Percentiles rank a stretch among this genome's conserved stretches.
phyloP scores from a whole-genome alignment of 2,113 vertebrate species.

The Pangasianodon hypophthalmus region DNA sequence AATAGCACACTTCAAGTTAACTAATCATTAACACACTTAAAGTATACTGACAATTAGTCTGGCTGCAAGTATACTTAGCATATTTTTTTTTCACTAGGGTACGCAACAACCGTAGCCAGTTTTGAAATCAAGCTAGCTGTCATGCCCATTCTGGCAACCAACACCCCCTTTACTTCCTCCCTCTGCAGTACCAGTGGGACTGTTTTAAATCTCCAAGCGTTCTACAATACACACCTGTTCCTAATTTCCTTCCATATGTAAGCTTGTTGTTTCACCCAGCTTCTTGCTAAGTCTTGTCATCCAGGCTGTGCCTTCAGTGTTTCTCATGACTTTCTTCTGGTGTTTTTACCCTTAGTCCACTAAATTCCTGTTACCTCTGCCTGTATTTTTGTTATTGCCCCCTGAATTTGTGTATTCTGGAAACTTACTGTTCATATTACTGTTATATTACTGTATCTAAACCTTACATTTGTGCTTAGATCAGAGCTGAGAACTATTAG shows the following conservation, averaged over 20 bases:
- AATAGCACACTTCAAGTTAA: no score
- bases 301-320: neutral
- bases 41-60: no score
- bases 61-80: no score
- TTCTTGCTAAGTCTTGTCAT: constrained; percentile 2
- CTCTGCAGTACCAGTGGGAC: neutral
- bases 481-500: constrained; percentile 20
- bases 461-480: neutral
- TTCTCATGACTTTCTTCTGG: neutral
- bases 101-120: no score
- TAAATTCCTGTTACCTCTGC: neutral
- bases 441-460: neutral
- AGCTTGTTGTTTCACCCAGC: constrained; percentile 3
- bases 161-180: neutral
- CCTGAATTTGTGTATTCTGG: neutral
- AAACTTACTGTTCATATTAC: neutral
- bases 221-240: constrained; percentile 3
- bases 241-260: neutral
- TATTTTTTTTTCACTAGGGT: no score
- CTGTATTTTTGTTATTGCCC: neutral
- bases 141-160: neutral
- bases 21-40: no score
- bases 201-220: neutral
- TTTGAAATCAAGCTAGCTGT: constrained; percentile 1
- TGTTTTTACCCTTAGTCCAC: neutral